Conservation (phyloP, 2,888 invertebrate species). For the Lepidochrysops patricia region DNA sequence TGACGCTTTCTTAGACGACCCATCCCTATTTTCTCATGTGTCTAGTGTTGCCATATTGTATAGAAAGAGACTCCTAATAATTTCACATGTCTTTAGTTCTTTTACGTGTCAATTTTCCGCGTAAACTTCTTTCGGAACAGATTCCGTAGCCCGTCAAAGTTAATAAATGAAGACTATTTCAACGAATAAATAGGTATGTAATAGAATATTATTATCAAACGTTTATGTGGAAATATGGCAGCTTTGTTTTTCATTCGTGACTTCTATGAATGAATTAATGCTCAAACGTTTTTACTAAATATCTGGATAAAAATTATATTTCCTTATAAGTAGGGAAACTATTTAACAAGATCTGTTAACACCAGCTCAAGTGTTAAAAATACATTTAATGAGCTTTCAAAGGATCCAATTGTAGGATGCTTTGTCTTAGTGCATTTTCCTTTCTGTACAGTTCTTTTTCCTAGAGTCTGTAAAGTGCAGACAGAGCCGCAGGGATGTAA, state of each 20-base stretch:
- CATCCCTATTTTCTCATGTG: background rate
- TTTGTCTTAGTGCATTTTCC: background rate
- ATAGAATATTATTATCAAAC: too few relatives aligned
- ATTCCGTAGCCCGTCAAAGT: too few relatives aligned
- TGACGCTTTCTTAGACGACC: background rate
- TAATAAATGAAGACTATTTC: too few relatives aligned
- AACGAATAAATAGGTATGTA: too few relatives aligned
- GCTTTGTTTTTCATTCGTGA: too few relatives aligned
- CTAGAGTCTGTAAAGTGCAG: background rate
- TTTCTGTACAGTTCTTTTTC: background rate
- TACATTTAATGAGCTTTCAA: background rate
- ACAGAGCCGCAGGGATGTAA: background rate
- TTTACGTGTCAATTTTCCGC: too few relatives aligned
- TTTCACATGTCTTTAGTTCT: too few relatives aligned
- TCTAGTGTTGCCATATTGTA: background rate
- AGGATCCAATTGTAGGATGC: background rate
- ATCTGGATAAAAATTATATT: background rate
- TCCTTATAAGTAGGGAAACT: background rate
- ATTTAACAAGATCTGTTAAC: background rate
- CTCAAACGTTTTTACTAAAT: too few relatives aligned
- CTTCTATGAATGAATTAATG: too few relatives aligned
- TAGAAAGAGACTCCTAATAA: too few relatives aligned
- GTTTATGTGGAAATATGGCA: too few relatives aligned
- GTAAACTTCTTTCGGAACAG: too few relatives aligned
- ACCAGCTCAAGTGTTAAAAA: background rate